Conservation (phyloP, 2,113 vertebrate genomes). For the Apodemus speciosus region DNA sequence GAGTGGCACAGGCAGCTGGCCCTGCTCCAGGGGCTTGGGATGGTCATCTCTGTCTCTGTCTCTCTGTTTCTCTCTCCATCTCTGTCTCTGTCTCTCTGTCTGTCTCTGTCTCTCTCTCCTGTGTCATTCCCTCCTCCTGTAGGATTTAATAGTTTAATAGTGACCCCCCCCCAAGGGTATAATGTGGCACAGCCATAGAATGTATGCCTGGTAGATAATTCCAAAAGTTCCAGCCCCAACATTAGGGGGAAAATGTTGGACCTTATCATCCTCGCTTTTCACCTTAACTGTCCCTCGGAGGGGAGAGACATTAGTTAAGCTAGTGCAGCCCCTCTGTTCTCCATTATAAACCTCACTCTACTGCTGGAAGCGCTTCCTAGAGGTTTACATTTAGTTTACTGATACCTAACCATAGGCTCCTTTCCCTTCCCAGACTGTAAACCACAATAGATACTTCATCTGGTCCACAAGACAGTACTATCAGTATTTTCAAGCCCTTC, state of each 20-base stretch:
- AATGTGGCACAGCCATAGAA: neutral
- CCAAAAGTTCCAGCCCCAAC: neutral
- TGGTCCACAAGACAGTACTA: neutral
- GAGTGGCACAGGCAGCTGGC: neutral
- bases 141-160: constrained; percentile 11
- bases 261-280: neutral
- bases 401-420: neutral
- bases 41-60: neutral
- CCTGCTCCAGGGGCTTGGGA: neutral
- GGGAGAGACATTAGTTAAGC: neutral
- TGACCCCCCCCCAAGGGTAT: neutral
- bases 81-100: neutral
- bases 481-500: neutral
- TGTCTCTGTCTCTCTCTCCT: neutral
- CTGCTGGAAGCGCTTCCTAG: neutral
- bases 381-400: neutral
- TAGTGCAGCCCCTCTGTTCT: neutral
- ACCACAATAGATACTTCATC: neutral
- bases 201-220: no score
- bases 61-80: neutral
- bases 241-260: neutral
- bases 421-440: neutral
- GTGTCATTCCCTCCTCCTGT: rapidly evolving
- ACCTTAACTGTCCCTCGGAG: neutral
- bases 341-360: neutral